These are phyloP conservation scores for Colaptes auratus DNA, from an alignment of 2,113 vertebrate genomes.

Conservation along the genomic window DNA sequence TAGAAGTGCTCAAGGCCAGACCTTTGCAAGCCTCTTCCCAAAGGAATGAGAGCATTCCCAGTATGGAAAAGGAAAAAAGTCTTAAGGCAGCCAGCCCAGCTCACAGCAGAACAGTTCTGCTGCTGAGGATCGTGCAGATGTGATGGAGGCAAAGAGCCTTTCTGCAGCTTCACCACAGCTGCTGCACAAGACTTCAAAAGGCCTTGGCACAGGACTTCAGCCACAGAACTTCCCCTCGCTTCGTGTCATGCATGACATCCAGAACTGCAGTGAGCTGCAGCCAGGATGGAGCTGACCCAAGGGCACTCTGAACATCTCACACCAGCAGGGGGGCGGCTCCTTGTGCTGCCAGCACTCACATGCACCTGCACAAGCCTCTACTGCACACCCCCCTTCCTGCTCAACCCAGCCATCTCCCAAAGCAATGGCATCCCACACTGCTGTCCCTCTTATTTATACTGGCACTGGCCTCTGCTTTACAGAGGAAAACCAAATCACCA, in stretches of 20 bases:
- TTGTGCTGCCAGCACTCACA: not conserved
- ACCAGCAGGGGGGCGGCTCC: not conserved
- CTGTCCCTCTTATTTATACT: not conserved
- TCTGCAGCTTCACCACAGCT: slow-evolving; percentile 62
- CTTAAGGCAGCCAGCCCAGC: slow-evolving; percentile 10
- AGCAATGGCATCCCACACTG: not conserved
- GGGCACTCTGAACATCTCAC: not conserved
- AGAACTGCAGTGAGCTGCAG: not conserved
- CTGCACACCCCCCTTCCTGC: not conserved
- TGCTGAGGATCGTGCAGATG: slow-evolving; percentile 58
- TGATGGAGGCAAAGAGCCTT: slow-evolving; percentile 40
- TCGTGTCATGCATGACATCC: not conserved
- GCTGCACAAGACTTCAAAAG: slow-evolving; percentile 49
- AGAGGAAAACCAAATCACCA: not conserved
- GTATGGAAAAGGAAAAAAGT: not conserved
- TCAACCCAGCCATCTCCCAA: not conserved
- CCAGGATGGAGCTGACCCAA: slow-evolving; percentile 5
- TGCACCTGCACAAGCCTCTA: not conserved
- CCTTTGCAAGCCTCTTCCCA: not conserved
- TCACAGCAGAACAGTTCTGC: slow-evolving; percentile 15
- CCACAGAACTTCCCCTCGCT: slow-evolving; percentile 38
- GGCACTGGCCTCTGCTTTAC: not conserved
- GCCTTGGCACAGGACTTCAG: slow-evolving; percentile 51
- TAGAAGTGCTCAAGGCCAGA: not conserved
- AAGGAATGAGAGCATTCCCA: not conserved